phyloP scores from a whole-genome alignment of 2,797 vertebrate genomes.

The Tachyglossus aculeatus region DNA sequence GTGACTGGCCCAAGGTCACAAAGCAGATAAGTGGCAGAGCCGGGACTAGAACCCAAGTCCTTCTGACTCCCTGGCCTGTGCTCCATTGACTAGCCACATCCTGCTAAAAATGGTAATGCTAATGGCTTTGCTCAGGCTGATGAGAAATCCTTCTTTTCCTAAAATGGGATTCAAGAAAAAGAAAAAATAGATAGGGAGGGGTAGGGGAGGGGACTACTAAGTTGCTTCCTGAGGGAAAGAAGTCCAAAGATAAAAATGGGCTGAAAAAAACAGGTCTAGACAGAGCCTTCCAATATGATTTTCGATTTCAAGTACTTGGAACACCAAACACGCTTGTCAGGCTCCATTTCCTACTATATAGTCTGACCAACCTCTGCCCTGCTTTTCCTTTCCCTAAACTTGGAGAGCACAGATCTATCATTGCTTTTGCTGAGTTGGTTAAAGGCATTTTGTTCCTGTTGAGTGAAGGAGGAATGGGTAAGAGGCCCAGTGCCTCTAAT shows the following conservation, averaged over 20 bases:
- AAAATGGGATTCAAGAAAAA: conserved; percentile 37
- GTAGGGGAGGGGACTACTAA: neutral
- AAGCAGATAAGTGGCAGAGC: too few species aligned
- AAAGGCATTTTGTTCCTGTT: neutral
- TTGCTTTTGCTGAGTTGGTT: conserved; percentile 9
- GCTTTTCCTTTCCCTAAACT: conserved; percentile 10
- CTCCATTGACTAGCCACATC: too few species aligned
- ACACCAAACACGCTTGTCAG: conserved; percentile 19
- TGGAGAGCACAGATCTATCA: neutral
- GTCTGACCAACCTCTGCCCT: conserved; percentile 7
- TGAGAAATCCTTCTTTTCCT: conserved; percentile 52
- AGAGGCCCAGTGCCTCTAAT: conserved; percentile 32
- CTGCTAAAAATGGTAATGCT: conserved; percentile 46
- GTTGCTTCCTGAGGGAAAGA: conserved; percentile 36
- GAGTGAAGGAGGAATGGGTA: neutral
- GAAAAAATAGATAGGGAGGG: conserved; percentile 25
- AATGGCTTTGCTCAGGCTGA: conserved; percentile 50
- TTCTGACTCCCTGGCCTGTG: too few species aligned
- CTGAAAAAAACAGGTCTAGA: neutral
- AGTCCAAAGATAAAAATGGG: neutral
- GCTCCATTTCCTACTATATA: conserved; percentile 9
- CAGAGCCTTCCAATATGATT: conserved; percentile 16
- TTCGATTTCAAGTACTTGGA: conserved; percentile 31
- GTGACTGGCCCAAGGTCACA: too few species aligned
- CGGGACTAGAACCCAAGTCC: too few species aligned